These are phyloP conservation scores for Hirtodrosophila trivittata DNA, from an alignment of 2,888 invertebrate genomes.

Conservation along the genomic window DNA sequence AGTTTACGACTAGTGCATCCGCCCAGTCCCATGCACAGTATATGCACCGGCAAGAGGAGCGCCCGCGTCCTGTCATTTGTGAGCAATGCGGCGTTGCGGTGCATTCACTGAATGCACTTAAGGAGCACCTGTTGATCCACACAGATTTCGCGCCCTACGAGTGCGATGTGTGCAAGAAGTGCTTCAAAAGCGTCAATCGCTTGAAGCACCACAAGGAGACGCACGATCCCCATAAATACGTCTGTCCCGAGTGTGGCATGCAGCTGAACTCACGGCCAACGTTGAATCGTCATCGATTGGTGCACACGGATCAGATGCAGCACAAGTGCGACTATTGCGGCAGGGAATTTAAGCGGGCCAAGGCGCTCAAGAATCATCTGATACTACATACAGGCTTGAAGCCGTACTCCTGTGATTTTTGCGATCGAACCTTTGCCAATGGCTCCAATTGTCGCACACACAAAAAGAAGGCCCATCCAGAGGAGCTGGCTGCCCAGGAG, in stretches of 20 bases:
- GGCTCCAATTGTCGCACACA: constrained; percentile 84
- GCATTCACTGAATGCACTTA: constrained; percentile 84
- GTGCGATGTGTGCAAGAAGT: constrained; percentile 84
- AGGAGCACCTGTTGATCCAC: constrained; percentile 84
- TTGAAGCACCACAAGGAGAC: constrained; percentile 81
- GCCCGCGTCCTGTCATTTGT: constrained; percentile 84
- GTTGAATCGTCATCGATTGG: constrained; percentile 79
- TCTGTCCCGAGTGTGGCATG: constrained; percentile 80
- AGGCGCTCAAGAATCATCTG: constrained; percentile 83
- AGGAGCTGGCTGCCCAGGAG: constrained; percentile 82
- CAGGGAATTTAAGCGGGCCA: constrained; percentile 82
- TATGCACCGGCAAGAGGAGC: constrained; percentile 80
- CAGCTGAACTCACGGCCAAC: constrained; percentile 81
- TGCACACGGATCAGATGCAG: constrained; percentile 82
- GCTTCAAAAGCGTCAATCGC: constrained; percentile 81
- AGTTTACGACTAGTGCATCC: constrained; percentile 69
- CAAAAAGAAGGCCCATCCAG: constrained; percentile 83
- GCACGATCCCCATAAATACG: constrained; percentile 81
- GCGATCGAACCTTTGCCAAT: constrained; percentile 84
- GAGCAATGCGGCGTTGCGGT: constrained; percentile 85
- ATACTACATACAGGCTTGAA: constrained; percentile 83
- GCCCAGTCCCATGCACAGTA: constrained; percentile 76
- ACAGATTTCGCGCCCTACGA: constrained; percentile 84
- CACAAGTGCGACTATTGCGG: constrained; percentile 83
- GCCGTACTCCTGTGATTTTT: constrained; percentile 83